Evolutionary conservation across 2,888 invertebrate species (phyloP), one percentile per base, ranked within the genome.

Genomic region (Leptinotarsa haldemani): DNA sequence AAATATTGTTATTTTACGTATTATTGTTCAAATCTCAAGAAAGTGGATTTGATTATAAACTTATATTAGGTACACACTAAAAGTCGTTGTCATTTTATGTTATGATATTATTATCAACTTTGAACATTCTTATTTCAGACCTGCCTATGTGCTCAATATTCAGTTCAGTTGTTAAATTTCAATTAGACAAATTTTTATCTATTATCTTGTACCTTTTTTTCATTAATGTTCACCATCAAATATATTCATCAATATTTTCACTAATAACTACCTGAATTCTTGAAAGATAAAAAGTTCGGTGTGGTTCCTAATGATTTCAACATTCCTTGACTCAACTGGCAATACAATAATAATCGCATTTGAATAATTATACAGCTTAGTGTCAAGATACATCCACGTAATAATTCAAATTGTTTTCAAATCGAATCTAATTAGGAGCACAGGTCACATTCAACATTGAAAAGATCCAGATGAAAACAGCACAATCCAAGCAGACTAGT

Each of bases 351-450:
- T 61, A 40, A 40, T 61, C 61, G n/a, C n/a, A 61, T 61, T 61
- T 61, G 12, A 61, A 61, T 61, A 61, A 61, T 25, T 61, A 61
- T 30, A 61, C 30, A 61, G n/a, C 30, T 61, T 61, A 61, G 30
- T 7, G 30, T n/a, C 61, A 30, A 61, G 30, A 61, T 30, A 16
- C 40, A 30, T 40, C 30, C 15, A 40, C 25, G 40, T 30, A n/a
- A 22, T 56, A 56, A 2, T 56, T 56, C 56, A 56, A 56, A 56
- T 56, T 12, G 4, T 22, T 3, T 56, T 56, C 56, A 56, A n/a
- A 56, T 56, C 18, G 18, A 56, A 12, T 56, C 56, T 20, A 56
- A 56, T 56, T n/a, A 56, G 20, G 18, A 18, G 22, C 12, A 50
- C 50, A 50, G 12, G 4, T 7, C 13, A 48, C 1, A 48, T 1